Percentiles rank a stretch among this genome's conserved stretches.
Conservation (phyloP, 2,888 invertebrate genomes). For the Eupeodes luniger region DNA sequence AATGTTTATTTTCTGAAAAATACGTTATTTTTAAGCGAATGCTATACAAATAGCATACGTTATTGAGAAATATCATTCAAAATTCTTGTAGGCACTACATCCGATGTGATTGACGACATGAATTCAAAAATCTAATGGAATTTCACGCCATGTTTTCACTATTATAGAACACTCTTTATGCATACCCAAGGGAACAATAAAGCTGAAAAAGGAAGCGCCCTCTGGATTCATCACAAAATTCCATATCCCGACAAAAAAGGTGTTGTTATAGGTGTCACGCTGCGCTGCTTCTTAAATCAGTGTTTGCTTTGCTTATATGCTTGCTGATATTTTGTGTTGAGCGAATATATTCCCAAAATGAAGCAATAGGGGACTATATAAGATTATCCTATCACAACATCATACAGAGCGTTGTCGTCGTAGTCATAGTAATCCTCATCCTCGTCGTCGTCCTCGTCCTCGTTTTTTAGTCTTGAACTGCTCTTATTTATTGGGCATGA, state of each 20-base stretch:
- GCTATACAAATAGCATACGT: too few species aligned
- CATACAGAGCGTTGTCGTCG: slow-evolving; percentile 58
- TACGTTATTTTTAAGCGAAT: too few species aligned
- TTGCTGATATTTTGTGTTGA: slow-evolving; percentile 3
- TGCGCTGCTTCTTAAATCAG: slow-evolving; percentile 45
- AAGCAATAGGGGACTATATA: slow-evolving; percentile 30
- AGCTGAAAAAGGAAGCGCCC: slow-evolving; percentile 55
- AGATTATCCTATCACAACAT: slow-evolving; percentile 72
- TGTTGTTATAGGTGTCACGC: slow-evolving; percentile 51
- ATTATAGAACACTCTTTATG: slow-evolving; percentile 47
- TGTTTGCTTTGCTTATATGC: not conserved
- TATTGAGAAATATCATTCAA: not conserved
- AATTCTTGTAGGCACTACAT: not conserved
- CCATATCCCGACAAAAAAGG: slow-evolving; percentile 25
- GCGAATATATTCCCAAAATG: slow-evolving; percentile 13
- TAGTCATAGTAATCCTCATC: slow-evolving; percentile 1
- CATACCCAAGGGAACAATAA: slow-evolving; percentile 62
- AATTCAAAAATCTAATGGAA: slow-evolving; percentile 56
- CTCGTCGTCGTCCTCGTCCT: slow-evolving; percentile 44
- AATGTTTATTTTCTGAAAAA: too few species aligned
- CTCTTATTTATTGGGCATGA: slow-evolving; percentile 74
- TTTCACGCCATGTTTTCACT: slow-evolving; percentile 57
- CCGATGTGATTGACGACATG: slow-evolving; percentile 17
- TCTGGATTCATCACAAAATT: slow-evolving; percentile 31
- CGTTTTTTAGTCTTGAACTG: slow-evolving; percentile 56